These are phyloP conservation scores for Bombylius discolor DNA, from an alignment of 2,888 invertebrate genomes.

Conservation along the genomic window DNA sequence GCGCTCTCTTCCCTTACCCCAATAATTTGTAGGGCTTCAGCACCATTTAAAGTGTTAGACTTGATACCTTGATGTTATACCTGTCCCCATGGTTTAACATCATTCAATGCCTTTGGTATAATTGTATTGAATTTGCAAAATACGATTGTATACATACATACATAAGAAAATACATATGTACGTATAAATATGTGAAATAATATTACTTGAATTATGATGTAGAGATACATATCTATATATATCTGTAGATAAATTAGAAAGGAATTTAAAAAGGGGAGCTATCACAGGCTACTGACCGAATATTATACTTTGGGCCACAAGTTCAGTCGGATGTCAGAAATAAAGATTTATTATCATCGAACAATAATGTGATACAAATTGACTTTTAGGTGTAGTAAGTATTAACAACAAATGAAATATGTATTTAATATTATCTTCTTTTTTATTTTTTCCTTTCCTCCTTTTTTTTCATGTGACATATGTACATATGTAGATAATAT, in stretches of 20 bases:
- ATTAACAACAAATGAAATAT: too few species aligned
- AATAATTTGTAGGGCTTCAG: slow-evolving; percentile 2
- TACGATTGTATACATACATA: not conserved
- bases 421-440: too few species aligned
- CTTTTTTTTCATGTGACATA: too few species aligned
- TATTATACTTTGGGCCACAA: not conserved
- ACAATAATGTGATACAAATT: not conserved
- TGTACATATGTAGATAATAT: too few species aligned
- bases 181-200: too few species aligned
- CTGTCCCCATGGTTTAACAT: too few species aligned
- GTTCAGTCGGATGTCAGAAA: not conserved
- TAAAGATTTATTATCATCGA: not conserved
- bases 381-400: not conserved
- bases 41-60: not conserved
- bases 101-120: too few species aligned
- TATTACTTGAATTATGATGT: too few species aligned
- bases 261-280: not conserved
- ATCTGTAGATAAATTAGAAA: not conserved
- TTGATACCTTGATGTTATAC: not conserved
- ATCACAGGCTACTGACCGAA: not conserved
- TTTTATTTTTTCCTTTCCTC: too few species aligned
- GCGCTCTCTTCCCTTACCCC: slow-evolving; percentile 3
- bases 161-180: too few species aligned
- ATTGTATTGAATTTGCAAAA: not conserved
- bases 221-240: too few species aligned